Evolutionary conservation across 2,797 vertebrate genomes (phyloP), one percentile per base, ranked within the genome.

Genomic region (Varecia variegata): DNA sequence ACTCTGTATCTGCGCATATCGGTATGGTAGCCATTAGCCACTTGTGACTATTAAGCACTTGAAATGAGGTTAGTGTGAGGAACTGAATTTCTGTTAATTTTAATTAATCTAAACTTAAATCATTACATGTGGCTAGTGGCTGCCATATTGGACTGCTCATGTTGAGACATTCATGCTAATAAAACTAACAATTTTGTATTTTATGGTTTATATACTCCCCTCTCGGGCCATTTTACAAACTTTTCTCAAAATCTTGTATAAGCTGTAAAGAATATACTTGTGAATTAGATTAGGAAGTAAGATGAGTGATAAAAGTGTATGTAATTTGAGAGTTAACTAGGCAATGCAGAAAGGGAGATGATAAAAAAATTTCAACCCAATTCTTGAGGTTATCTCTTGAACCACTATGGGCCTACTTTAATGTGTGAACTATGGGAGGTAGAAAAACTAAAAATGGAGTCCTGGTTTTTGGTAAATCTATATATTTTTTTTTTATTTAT

Each of bases 101-200:
- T 95, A 80, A 30, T 93, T 91, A 65, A 71, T 95, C 88, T 86
- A 54, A 81, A 62, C 43, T 89, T 90, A 84, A 96, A 85, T 96
- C 9, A 76, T 12, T 47, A 52, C 52, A 40, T 80, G 10, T 60
- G 62, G 6, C 52, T 85, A 38, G 7, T 71, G 43, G 20, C 52
- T 88, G 50, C 30, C 18, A 1, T 84, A 73, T 70, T 90, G 38
- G 5, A 90, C 21, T 68, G 23, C 1, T 13, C n/a, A 83, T 54
- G 38, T 93, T 87, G 95, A 70, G 47, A 82, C 14, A 79, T 94
- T 92, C 52, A 85, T 95, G 38, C 27, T 95, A 60, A 70, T 92
- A 90, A 80, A 92, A 94, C 23, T 38, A 84, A 81, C 14, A 80
- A 56, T 92, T 97, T 87, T 17, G 3, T 47, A 45, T 80, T 93